These are phyloP conservation scores for Ispidina lecontei DNA, from an alignment of 2,797 vertebrate species.

Conservation along the genomic window DNA sequence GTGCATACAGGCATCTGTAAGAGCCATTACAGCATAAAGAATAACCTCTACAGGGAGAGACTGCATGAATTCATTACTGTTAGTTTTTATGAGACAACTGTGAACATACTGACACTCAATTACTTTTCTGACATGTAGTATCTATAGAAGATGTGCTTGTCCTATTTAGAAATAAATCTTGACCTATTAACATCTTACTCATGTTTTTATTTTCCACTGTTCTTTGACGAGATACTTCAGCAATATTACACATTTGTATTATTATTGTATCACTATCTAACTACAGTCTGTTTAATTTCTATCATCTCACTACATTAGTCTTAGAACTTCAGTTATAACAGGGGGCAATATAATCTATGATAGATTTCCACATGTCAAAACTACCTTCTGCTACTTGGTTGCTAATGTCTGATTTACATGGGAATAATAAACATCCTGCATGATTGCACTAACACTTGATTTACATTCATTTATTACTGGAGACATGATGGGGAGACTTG, in stretches of 20 bases:
- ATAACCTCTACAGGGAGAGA: neutral
- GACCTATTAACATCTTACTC: neutral
- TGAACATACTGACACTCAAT: neutral
- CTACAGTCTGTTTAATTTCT: neutral
- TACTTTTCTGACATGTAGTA: neutral
- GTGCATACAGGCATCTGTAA: neutral
- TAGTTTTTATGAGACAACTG: conserved; percentile 26
- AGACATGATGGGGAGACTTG: neutral
- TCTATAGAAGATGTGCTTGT: neutral
- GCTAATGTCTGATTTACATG: conserved; percentile 7
- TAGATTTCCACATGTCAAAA: neutral
- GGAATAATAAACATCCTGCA: conserved; percentile 1
- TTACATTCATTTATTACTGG: neutral
- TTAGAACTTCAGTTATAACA: neutral
- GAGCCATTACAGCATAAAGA: neutral
- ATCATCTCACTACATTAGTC: neutral
- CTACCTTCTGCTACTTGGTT: conserved; percentile 18
- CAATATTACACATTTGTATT: neutral
- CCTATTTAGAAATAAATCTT: neutral
- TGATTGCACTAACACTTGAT: neutral
- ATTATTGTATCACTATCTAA: neutral
- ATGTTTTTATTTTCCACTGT: neutral
- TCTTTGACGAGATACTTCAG: neutral
- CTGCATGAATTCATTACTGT: neutral
- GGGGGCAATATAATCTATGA: neutral